phyloP scores from a whole-genome alignment of 2,888 invertebrate species.

The Ctena decussata region DNA sequence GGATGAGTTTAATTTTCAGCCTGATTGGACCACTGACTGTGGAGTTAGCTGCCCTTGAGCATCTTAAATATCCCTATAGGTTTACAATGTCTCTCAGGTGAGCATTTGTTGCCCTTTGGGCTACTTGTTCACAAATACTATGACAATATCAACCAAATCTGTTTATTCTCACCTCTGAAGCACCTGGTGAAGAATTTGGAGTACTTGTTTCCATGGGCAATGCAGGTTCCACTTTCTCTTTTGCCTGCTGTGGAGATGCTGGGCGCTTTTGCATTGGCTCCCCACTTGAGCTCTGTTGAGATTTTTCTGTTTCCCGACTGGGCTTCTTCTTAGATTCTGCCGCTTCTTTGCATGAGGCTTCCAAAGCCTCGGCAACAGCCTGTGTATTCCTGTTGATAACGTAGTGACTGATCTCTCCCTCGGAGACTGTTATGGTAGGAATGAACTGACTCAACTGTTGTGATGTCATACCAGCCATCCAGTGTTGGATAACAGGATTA shows the following conservation, averaged over 20 bases:
- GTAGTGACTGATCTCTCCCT: constrained; percentile 74
- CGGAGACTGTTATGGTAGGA: constrained; percentile 72
- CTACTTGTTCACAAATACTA: too few species aligned
- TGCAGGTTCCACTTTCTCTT: constrained; percentile 30
- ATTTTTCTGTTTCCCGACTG: background rate
- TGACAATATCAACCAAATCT: too few species aligned
- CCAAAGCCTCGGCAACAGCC: constrained; percentile 21
- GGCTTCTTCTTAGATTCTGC: background rate
- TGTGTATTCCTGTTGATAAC: constrained; percentile 65
- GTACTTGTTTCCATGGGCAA: constrained; percentile 70
- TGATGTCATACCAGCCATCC: constrained; percentile 83
- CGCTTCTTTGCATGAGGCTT: background rate
- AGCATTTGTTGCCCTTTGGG: too few species aligned
- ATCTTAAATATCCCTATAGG: too few species aligned
- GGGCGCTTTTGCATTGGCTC: constrained; percentile 36
- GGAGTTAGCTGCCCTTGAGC: too few species aligned
- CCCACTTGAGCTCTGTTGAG: background rate
- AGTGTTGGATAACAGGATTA: constrained; percentile 86
- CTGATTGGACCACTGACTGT: too few species aligned
- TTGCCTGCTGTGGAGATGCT: constrained; percentile 2
- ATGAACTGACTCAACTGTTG: constrained; percentile 78
- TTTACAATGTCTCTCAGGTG: too few species aligned
- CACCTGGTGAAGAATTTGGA: constrained; percentile 58
- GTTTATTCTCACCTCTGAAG: constrained; percentile 58
- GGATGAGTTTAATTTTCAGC: too few species aligned